These are phyloP conservation scores for Molothrus ater DNA, from an alignment of 2,797 vertebrate species.

Conservation along the genomic window DNA sequence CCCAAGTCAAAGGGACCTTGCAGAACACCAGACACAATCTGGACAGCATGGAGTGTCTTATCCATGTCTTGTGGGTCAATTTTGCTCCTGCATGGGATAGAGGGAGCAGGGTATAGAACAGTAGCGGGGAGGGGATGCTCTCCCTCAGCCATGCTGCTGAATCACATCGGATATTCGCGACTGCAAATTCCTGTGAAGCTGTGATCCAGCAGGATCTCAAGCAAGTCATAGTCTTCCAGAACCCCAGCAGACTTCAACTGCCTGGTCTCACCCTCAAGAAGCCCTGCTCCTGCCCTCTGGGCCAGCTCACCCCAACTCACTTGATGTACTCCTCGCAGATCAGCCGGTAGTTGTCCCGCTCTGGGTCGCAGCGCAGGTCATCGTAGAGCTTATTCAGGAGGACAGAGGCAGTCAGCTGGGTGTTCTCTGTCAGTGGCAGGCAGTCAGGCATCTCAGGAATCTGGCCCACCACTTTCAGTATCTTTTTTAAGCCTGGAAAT, in stretches of 20 bases:
- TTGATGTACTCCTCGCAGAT: slow-evolving; percentile 92
- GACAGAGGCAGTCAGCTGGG: slow-evolving; percentile 91
- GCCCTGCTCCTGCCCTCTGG: background rate
- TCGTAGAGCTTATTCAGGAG: slow-evolving; percentile 93
- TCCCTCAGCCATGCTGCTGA: background rate
- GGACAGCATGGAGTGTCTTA: slow-evolving; percentile 93
- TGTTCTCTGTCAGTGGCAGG: slow-evolving; percentile 91
- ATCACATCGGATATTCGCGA: background rate
- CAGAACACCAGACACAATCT: slow-evolving; percentile 90
- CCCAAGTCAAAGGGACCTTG: slow-evolving; percentile 97
- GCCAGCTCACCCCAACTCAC: slow-evolving; percentile 74
- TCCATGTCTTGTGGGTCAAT: slow-evolving; percentile 97
- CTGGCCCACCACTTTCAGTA: slow-evolving; percentile 95
- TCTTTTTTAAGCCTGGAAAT: slow-evolving; percentile 89
- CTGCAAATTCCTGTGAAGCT: background rate
- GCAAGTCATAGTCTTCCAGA: background rate
- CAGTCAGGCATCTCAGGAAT: slow-evolving; percentile 90
- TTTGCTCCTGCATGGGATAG: slow-evolving; percentile 80
- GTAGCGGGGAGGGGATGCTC: background rate
- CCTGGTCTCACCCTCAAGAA: background rate
- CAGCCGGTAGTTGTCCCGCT: slow-evolving; percentile 88
- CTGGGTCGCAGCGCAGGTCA: slow-evolving; percentile 91
- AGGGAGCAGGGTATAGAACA: background rate
- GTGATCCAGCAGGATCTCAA: background rate
- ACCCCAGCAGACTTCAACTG: background rate